phyloP scores from a whole-genome alignment of 2,113 vertebrate species.

The Thunnus thynnus region DNA sequence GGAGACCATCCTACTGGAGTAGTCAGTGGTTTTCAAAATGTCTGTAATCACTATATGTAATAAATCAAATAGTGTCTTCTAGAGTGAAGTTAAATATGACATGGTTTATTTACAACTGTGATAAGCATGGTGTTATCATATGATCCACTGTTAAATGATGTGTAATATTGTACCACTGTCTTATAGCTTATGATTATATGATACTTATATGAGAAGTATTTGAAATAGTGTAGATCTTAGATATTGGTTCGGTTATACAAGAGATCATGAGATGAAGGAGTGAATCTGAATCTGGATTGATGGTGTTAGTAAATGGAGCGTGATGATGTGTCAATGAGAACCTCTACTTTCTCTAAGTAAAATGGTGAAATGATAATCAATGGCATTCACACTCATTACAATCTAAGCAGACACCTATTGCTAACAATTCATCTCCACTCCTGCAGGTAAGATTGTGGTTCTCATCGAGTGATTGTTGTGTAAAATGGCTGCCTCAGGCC shows the following conservation, averaged over 20 bases:
- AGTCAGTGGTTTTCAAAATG: not conserved
- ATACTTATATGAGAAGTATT: not conserved
- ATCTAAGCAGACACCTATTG: constrained; percentile 22
- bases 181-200: constrained; percentile 38
- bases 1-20: not conserved
- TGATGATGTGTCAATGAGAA: constrained; percentile 2
- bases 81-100: constrained; percentile 8
- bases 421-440: constrained; percentile 52
- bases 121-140: constrained; percentile 22
- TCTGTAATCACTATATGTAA: not conserved
- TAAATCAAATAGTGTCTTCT: constrained; percentile 10
- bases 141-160: not conserved
- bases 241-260: constrained; percentile 22
- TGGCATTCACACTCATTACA: constrained; percentile 44
- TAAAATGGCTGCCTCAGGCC: constrained; percentile 11
- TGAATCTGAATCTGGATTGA: constrained; percentile 16
- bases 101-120: not conserved
- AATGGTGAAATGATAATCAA: constrained; percentile 38
- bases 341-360: constrained; percentile 7
- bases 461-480: not conserved
- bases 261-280: constrained; percentile 10
- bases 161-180: not conserved
- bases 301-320: constrained; percentile 51
- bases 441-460: constrained; percentile 59
- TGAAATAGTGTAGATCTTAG: constrained; percentile 17